Base-by-base conservation (phyloP, 2,888 invertebrate species). In the Steinernema carpocapsae region DNA sequence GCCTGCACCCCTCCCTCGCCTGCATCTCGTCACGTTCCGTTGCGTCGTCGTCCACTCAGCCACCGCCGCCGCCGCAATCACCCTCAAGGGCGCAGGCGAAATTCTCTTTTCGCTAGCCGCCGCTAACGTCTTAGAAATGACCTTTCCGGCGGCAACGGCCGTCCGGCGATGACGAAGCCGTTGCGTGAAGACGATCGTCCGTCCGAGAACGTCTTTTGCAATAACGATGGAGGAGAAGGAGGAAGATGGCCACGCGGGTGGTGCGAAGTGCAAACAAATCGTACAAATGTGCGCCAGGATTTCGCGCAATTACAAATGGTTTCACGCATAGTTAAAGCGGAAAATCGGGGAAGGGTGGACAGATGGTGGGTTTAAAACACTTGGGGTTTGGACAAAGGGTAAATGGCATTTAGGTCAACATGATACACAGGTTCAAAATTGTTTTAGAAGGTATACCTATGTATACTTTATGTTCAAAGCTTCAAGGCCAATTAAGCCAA, bases 221-320 rank as follows among this genome's bases (percentile, higher is more conserved):
- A 48, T 48, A 48, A 48, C 14, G 3, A 3, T 19, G 48, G n/a
- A n/a, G 17, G 37, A 3, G 37, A 37, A 37, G 37, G 37, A 3
- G 37, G 37, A 37, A 2, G 32, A 32, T 29, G 64, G 24, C 56
- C 56, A 26, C 56, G 14, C 56, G 56, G 4, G 37, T n/a, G 37
- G 37, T 37, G 37, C 37, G 48, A 48, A 19, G 56, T 56, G 64
- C 64, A 64, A 64, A 64, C 32, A 64, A 64, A 32, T 64, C 64
- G 64, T 64, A 64, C 64, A 64, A 64, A 48, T 19, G 48, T 19
- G 48, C 29, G 64, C 52, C 12, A 52, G 52, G 24, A 22, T 17
- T 22, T 52, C 52, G 52, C 52, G 52, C 52, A 12, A 6, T 37
- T 37, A 37, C 37, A 37, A 37, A 37, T 3, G 37, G 37, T 37